Evolutionary conservation across 2,888 invertebrate species (phyloP).

Genomic region (Sialis lutaria): DNA sequence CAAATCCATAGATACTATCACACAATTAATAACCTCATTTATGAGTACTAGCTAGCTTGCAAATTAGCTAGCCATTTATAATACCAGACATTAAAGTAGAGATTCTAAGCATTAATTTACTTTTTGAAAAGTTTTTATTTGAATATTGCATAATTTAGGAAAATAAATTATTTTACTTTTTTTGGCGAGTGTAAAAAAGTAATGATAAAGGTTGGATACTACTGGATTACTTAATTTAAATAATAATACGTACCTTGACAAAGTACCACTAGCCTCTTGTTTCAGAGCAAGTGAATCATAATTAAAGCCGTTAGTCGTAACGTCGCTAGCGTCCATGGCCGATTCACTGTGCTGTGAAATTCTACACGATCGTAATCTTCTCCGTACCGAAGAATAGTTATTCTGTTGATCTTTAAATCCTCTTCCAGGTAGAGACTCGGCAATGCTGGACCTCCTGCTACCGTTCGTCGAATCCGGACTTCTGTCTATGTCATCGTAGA

Average conservation of each 20-base stretch:
- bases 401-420: not conserved
- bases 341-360: slow-evolving; percentile 6
- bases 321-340: not conserved
- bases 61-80: no score
- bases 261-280: slow-evolving; percentile 3
- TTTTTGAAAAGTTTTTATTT: no score
- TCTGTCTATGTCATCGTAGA: slow-evolving; percentile 10
- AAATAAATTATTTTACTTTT: no score
- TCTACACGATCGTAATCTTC: slow-evolving; percentile 4
- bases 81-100: no score
- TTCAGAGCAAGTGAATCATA: slow-evolving; percentile 1
- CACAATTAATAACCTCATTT: no score
- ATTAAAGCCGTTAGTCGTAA: slow-evolving; percentile 1
- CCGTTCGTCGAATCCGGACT: slow-evolving; percentile 2
- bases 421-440: not conserved
- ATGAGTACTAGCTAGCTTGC: no score
- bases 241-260: slow-evolving; percentile 1
- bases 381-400: not conserved
- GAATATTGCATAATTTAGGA: no score
- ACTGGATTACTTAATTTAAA: no score
- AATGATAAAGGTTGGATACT: no score
- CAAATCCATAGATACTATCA: no score
- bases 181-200: no score
- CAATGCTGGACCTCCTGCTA: slow-evolving; percentile 3
- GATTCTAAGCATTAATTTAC: no score